Conservation (phyloP, 1,140 invertebrate species). For the Drepana arcuata region DNA sequence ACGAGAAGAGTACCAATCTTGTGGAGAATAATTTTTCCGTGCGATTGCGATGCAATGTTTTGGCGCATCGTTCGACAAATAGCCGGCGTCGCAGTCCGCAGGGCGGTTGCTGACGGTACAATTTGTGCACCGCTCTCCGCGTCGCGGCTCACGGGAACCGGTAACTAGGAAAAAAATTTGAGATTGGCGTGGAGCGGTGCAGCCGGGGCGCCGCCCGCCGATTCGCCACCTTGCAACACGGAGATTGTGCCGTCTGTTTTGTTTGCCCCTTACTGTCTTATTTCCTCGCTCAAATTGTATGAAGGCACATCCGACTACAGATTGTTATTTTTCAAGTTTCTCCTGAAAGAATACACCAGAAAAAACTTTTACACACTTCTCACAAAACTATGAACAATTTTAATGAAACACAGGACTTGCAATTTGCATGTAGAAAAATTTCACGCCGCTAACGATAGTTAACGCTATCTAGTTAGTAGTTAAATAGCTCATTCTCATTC, state of each 20-base stretch:
- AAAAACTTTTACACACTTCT: constrained; percentile 9
- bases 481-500: constrained; percentile 66
- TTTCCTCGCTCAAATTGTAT: constrained; percentile 57
- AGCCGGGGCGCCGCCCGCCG: constrained; percentile 49
- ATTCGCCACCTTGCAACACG: constrained; percentile 60
- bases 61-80: constrained; percentile 67
- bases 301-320: constrained; percentile 36
- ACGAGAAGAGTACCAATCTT: constrained; percentile 56
- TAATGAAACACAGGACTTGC: constrained; percentile 3
- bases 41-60: constrained; percentile 65
- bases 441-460: constrained; percentile 31
- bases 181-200: constrained; percentile 51
- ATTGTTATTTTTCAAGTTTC: constrained; percentile 46
- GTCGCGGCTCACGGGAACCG: constrained; percentile 16
- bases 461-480: constrained; percentile 55
- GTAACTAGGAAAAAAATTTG: constrained; percentile 58
- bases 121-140: constrained; percentile 34
- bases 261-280: constrained; percentile 63
- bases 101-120: constrained; percentile 55
- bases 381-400: constrained; percentile 3
- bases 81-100: constrained; percentile 54
- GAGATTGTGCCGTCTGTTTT: constrained; percentile 63
- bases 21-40: constrained; percentile 60
- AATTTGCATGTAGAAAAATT: constrained; percentile 7
- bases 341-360: constrained; percentile 27